A percentile compares a stretch with the other conserved stretches of the same genome.
These are phyloP conservation scores for Clarias laeviceps DNA, from an alignment of 2,797 vertebrate genomes.

Conservation along the genomic window DNA sequence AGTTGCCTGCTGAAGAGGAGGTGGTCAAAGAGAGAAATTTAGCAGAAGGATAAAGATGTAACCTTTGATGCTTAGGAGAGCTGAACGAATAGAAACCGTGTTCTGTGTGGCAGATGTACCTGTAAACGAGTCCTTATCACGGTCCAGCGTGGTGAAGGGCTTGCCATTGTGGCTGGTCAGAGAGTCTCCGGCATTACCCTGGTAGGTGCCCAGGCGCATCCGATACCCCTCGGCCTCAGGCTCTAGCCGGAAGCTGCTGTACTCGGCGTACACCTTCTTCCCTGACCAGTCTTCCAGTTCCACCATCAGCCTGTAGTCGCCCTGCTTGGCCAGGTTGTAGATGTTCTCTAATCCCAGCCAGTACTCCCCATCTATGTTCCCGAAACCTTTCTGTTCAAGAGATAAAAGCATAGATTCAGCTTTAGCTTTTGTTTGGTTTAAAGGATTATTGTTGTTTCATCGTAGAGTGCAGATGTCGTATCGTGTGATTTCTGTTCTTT, in stretches of 20 bases:
- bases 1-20: conserved; percentile 82
- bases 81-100: background rate
- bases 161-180: conserved; percentile 95
- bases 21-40: background rate
- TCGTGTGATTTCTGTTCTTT: background rate
- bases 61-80: background rate
- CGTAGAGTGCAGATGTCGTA: background rate
- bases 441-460: background rate
- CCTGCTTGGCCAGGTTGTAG: conserved; percentile 89
- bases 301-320: conserved; percentile 91
- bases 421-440: background rate
- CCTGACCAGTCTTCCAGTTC: conserved; percentile 98
- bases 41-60: background rate
- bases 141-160: conserved; percentile 95
- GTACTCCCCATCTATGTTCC: conserved; percentile 93
- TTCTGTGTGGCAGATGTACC: conserved; percentile 70
- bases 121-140: conserved; percentile 91
- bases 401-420: background rate
- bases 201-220: conserved; percentile 90
- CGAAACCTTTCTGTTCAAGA: conserved; percentile 90
- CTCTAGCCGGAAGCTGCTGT: conserved; percentile 94
- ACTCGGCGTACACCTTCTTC: conserved; percentile 97
- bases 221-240: conserved; percentile 89
- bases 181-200: conserved; percentile 96
- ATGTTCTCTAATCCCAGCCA: conserved; percentile 97